Evolutionary conservation across 2,888 invertebrate genomes (phyloP).

Genomic region (Aspidapion aeneum): DNA sequence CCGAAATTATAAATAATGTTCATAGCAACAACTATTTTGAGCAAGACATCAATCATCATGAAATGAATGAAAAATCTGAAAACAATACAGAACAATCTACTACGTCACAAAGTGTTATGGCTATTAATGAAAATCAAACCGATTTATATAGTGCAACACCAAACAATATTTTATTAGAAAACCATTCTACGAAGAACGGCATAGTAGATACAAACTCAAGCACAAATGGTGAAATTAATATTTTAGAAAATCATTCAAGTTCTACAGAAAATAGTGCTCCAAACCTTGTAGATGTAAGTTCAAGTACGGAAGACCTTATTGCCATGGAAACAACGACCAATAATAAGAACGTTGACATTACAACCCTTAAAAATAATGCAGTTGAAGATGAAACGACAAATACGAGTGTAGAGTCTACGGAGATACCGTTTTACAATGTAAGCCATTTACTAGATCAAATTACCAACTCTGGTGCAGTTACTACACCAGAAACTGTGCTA

Average conservation of each 20-base stretch:
- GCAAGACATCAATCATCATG: slow-evolving; percentile 8
- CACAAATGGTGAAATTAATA: background rate
- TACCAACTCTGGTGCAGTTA: background rate
- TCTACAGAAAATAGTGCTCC: slow-evolving; percentile 4
- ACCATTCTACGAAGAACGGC: background rate
- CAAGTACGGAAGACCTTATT: slow-evolving; percentile 44
- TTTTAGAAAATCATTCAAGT: background rate
- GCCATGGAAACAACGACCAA: slow-evolving; percentile 45
- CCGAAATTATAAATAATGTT: slow-evolving; percentile 41
- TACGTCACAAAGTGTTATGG: background rate
- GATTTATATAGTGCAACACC: background rate
- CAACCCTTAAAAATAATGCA: background rate
- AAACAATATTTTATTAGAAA: background rate
- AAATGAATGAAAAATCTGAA: background rate
- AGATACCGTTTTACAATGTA: background rate
- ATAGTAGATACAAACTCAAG: background rate
- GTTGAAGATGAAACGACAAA: background rate
- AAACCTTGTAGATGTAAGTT: slow-evolving; percentile 26
- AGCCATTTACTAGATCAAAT: background rate
- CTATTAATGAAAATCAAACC: background rate
- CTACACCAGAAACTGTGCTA: background rate
- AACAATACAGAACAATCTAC: too few relatives aligned
- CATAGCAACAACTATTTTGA: slow-evolving; percentile 41
- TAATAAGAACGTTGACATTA: slow-evolving; percentile 24
- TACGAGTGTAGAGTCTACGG: background rate